These are phyloP conservation scores for Himalopsyche kuldschensis DNA, from an alignment of 2,888 invertebrate genomes.

Conservation along the genomic window DNA sequence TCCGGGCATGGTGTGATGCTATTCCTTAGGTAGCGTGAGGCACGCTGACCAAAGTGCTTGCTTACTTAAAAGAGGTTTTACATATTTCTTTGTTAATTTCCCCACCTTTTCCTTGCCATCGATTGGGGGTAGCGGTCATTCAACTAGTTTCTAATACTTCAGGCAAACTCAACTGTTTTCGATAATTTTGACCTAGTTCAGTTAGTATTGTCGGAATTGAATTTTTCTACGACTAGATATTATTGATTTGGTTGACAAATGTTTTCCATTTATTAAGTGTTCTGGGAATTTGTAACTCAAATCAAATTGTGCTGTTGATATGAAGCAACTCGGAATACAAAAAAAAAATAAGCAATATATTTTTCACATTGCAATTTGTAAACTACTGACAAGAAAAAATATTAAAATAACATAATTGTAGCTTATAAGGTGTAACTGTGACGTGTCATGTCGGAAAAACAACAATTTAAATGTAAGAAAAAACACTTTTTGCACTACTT, in stretches of 20 bases:
- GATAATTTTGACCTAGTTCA: neutral
- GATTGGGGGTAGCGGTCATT: neutral
- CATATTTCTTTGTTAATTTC: neutral
- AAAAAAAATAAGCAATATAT: neutral
- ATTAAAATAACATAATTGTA: no score
- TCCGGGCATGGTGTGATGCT: neutral
- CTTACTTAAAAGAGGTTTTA: neutral
- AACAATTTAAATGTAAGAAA: no score
- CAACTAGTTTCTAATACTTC: neutral
- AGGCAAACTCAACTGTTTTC: neutral
- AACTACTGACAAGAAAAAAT: neutral
- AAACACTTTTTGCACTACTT: no score
- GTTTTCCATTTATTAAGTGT: neutral
- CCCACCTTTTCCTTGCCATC: neutral
- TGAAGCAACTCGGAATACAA: neutral
- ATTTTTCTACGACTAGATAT: neutral
- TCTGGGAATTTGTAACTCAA: neutral
- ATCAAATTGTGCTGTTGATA: neutral
- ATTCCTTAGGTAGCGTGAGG: neutral
- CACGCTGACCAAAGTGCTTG: neutral
- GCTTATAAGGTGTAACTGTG: no score
- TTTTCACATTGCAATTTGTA: neutral
- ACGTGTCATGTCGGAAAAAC: no score
- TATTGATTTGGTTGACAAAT: neutral
- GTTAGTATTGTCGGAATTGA: neutral